Evolutionary conservation across 2,888 invertebrate genomes (phyloP), one percentile per base, ranked within the genome.

Genomic region (Physocephala rufipes): DNA sequence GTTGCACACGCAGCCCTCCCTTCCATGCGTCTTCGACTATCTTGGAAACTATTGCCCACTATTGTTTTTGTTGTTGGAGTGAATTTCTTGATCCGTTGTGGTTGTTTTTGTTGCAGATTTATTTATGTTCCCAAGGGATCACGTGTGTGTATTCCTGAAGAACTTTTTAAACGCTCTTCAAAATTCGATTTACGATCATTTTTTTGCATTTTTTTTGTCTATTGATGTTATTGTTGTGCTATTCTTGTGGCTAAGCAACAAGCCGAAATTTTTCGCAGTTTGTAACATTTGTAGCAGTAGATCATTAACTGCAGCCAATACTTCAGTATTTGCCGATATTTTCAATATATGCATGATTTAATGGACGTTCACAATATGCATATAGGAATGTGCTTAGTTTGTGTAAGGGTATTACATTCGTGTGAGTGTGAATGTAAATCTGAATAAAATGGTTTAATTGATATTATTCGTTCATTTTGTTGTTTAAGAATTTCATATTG

Each of bases 121-220:
- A 49, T 49, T 49, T 28, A 9, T 15, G 58, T 19, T 55, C 58
- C 58, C 26, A 28, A 26, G 58, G 28, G 13, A 58, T 26, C 58
- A 28, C 28, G 58, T 28, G 26, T 58, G 58, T 26, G 24, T 16
- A 26, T 15, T 21, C 13, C 26, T 9, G 58, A 58, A 58, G 26
- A 26, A 12, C 15, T n/a, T 19, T 24, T 21, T 21, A 58, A 55
- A 55, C 55, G 55, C 19, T 55, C 24, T 55, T 55, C 19, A n/a
- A 58, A 24, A 58, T 28, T 12, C 9, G 58, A 16, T 58, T 58
- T 58, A 58, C 58, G 58, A 58, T 58, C 58, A 58, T 58, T 28
- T 58, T 58, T 21, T 53, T 53, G 21, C 21, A 21, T 28, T 24
- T 24, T 26, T 19, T 58, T 24, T 58, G 58, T 58, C 15, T 26